Conservation (phyloP, 2,888 invertebrate species). For the Drosophila emarginata region DNA sequence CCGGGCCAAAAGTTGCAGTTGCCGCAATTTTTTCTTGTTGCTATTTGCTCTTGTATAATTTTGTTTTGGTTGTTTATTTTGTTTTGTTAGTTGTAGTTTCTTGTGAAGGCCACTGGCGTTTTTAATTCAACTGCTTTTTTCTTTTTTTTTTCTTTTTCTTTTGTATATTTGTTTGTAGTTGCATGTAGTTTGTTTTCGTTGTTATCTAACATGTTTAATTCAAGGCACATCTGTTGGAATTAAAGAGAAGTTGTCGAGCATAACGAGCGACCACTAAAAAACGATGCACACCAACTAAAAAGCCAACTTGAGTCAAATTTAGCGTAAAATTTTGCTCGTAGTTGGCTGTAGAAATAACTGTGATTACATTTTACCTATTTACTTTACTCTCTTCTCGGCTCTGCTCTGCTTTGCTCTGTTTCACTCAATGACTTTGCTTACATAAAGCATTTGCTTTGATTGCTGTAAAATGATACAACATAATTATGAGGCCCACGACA, state of each 20-base stretch:
- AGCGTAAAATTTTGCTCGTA: slow-evolving; percentile 65
- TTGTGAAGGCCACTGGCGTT: slow-evolving; percentile 71
- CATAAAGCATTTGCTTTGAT: slow-evolving; percentile 59
- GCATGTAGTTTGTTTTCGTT: slow-evolving; percentile 31
- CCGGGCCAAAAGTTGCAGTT: slow-evolving; percentile 64
- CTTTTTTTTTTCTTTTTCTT: not conserved
- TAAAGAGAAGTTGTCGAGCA: slow-evolving; percentile 65
- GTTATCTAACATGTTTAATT: slow-evolving; percentile 78
- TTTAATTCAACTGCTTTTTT: slow-evolving; percentile 47
- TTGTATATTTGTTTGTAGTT: slow-evolving; percentile 36
- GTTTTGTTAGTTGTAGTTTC: slow-evolving; percentile 10
- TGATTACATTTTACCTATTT: slow-evolving; percentile 50
- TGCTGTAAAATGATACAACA: slow-evolving; percentile 70
- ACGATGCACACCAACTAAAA: not conserved
- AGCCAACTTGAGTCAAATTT: slow-evolving; percentile 59
- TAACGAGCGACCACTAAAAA: slow-evolving; percentile 42
- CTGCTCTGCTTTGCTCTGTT: slow-evolving; percentile 54
- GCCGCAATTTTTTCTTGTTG: slow-evolving; percentile 41
- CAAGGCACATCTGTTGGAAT: slow-evolving; percentile 70
- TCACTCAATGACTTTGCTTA: slow-evolving; percentile 54
- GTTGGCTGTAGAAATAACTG: slow-evolving; percentile 45
- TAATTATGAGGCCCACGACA: slow-evolving; percentile 49
- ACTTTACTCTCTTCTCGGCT: not conserved
- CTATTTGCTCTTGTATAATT: slow-evolving; percentile 14
- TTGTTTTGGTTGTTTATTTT: not conserved